Evolutionary conservation across 2,888 invertebrate species (phyloP), one percentile per base, ranked within the genome.

Genomic region (Rhogogaster chlorosoma): DNA sequence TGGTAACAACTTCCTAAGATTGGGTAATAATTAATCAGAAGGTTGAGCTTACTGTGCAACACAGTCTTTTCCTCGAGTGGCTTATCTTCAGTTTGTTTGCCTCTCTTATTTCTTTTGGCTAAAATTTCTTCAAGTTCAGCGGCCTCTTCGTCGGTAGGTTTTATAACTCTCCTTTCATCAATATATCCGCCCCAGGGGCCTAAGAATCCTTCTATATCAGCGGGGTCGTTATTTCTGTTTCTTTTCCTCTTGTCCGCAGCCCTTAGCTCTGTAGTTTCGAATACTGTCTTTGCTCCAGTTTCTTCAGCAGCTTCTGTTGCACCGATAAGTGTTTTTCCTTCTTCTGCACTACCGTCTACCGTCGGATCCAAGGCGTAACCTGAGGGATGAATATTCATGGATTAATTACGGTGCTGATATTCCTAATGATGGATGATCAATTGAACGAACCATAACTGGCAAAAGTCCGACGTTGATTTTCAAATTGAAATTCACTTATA

Each of bases 121-220:
- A 98, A 94, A 91, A 99, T 97, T 93, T 99, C 99, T 93, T 99
- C 99, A 83, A 99, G 93, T 91, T 98, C 99, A 26, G 97, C 98
- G 67, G 98, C 97, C 91, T 99, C 98, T 90, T 99, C 98, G 85
- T 98, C 98, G 85, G 97, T 96, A 0, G 99, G 99, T 92, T 97
- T 97, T 91, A 98, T 96, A 0, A 98, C 95, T 84, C 97, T 96
- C 90, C 96, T 95, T 94, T 99, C 99, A 91, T 99, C 98, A 10
- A 96, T 96, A 94, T 95, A 99, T 84, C 97, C 97, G 85, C 98
- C 99, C 99, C 99, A 99, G 0, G 99, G 99, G 0, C 99, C 99
- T 0, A 99, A 94, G 92, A 99, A 99, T 0, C 99, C 99, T 67
- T 97, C 98, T 32, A 99, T 95, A 94, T 99, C 99, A 26, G 96